Evolutionary conservation across 2,797 vertebrate species (phyloP).

Genomic region (Rhabdomys pumilio): DNA sequence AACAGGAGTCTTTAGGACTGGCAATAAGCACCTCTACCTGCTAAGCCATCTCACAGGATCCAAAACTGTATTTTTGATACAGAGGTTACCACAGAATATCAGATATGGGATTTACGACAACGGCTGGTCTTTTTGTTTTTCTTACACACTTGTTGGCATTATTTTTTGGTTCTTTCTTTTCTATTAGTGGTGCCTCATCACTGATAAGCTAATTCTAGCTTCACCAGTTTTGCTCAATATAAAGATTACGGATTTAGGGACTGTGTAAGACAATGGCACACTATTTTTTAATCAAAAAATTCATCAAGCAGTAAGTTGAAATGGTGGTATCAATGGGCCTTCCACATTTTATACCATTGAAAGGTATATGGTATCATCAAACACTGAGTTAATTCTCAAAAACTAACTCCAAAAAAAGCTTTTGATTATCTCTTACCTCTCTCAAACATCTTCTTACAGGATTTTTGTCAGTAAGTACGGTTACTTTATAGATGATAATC

Average conservation of each 20-base stretch:
- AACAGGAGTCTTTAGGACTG: neutral
- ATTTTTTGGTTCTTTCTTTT: neutral
- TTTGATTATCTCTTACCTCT: neutral
- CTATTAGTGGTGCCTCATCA: neutral
- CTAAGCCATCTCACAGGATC: neutral
- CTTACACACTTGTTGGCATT: neutral
- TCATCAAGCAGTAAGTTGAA: neutral
- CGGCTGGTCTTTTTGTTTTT: neutral
- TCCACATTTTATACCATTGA: neutral
- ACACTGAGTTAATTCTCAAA: neutral
- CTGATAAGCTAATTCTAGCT: neutral
- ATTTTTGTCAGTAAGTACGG: neutral
- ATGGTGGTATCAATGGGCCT: neutral
- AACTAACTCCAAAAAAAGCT: neutral
- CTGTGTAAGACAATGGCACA: neutral
- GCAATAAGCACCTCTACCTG: neutral
- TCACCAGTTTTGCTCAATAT: neutral
- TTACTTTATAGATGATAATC: neutral
- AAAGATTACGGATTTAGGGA: neutral
- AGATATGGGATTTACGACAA: neutral
- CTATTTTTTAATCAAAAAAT: constrained; percentile 13
- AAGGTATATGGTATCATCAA: neutral
- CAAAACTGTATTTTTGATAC: neutral
- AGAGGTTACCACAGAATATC: neutral
- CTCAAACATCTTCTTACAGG: neutral